Evolutionary conservation across 2,888 invertebrate species (phyloP).

Genomic region (Parascotia fuliginaria): DNA sequence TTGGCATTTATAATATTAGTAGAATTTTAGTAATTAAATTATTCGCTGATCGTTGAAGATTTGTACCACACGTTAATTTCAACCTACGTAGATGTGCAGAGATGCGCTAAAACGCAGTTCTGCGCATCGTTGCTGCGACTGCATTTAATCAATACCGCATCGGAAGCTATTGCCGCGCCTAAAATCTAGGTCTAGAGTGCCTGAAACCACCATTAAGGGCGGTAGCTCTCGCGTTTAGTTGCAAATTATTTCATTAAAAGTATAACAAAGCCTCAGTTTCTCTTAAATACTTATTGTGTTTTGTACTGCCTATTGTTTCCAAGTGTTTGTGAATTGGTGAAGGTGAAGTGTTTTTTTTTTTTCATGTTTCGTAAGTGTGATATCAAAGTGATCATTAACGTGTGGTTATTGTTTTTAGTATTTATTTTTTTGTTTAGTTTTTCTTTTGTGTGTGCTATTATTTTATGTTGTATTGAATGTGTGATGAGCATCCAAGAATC

Average conservation of each 20-base stretch:
- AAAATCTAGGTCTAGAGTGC: neutral
- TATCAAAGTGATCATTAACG: too few relatives aligned
- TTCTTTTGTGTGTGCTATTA: too few relatives aligned
- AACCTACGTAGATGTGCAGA: neutral
- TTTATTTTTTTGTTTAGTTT: too few relatives aligned
- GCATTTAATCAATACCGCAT: neutral
- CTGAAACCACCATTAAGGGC: too few relatives aligned
- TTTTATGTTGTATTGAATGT: too few relatives aligned
- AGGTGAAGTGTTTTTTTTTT: too few relatives aligned
- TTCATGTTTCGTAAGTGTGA: too few relatives aligned
- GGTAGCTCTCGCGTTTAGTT: neutral
- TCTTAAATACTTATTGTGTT: too few relatives aligned
- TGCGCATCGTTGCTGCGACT: neutral
- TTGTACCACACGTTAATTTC: neutral
- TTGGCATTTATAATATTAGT: neutral
- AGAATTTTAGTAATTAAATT: neutral
- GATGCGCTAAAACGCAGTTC: neutral
- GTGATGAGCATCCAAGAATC: too few relatives aligned
- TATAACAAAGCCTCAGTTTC: neutral
- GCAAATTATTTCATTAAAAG: neutral
- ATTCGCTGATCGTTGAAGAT: neutral
- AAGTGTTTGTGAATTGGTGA: too few relatives aligned
- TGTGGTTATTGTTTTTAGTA: too few relatives aligned
- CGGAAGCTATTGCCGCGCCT: neutral
- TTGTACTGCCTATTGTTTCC: neutral